These are phyloP conservation scores for Aphaenogaster ashmeadi DNA, from an alignment of 1,140 invertebrate genomes.

Conservation along the genomic window DNA sequence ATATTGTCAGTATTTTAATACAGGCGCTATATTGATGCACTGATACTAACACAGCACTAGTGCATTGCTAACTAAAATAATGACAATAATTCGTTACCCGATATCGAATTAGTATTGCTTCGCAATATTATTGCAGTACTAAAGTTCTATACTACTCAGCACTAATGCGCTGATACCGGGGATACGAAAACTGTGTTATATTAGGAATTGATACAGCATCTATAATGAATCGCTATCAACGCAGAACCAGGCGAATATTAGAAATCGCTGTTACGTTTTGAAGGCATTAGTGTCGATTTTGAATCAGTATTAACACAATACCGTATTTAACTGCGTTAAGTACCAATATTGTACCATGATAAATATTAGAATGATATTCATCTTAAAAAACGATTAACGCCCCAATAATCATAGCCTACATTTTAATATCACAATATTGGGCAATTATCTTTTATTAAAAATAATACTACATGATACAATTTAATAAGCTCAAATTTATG, in stretches of 20 bases:
- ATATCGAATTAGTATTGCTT: not conserved
- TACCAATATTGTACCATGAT: not conserved
- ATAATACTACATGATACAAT: not conserved
- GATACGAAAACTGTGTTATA: not conserved
- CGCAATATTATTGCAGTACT: not conserved
- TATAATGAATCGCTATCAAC: not conserved
- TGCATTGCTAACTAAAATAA: not conserved
- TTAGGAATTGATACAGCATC: slow-evolving; percentile 17
- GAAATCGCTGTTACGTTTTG: not conserved
- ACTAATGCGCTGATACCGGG: not conserved
- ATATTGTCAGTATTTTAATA: not conserved
- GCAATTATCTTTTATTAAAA: not conserved
- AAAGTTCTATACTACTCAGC: not conserved
- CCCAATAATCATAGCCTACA: not conserved
- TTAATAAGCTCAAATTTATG: not conserved
- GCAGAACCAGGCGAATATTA: not conserved
- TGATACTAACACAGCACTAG: not conserved
- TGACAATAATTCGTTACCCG: not conserved
- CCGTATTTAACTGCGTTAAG: not conserved
- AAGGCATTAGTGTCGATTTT: not conserved
- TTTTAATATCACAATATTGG: not conserved
- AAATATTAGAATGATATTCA: not conserved
- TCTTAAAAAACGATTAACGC: not conserved
- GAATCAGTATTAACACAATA: not conserved
- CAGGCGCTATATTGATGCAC: not conserved